Conservation (phyloP, 1,140 invertebrate species). For the Drosophila insularis region DNA sequence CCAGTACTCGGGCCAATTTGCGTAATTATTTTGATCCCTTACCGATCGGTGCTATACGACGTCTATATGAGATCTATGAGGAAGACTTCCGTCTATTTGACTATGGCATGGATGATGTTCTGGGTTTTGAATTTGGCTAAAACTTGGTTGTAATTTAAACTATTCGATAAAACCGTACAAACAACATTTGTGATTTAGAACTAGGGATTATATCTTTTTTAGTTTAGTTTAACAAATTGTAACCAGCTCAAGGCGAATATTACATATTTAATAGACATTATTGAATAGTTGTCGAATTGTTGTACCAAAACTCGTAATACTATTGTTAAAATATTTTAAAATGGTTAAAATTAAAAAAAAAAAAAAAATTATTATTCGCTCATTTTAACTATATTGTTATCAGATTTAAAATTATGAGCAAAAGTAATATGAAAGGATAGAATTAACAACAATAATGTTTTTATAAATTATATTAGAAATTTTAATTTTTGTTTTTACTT, state of each 20-base stretch:
- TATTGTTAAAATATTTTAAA: slow-evolving; percentile 1
- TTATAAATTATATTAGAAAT: no score
- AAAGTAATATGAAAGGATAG: no score
- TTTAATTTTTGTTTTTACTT: no score
- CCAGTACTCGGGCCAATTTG: slow-evolving; percentile 87
- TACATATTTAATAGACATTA: background rate
- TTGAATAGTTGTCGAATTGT: background rate
- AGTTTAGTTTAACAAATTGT: background rate
- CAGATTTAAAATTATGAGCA: no score
- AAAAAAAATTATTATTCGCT: background rate
- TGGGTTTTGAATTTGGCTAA: slow-evolving; percentile 87
- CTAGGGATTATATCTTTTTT: slow-evolving; percentile 13
- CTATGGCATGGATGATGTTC: slow-evolving; percentile 88
- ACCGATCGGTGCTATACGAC: slow-evolving; percentile 87
- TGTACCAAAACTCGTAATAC: slow-evolving; percentile 8
- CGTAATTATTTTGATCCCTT: slow-evolving; percentile 88
- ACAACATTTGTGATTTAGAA: slow-evolving; percentile 11
- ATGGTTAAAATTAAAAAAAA: background rate
- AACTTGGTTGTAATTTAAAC: background rate
- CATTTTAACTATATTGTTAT: no score
- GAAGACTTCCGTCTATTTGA: slow-evolving; percentile 92
- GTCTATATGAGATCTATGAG: slow-evolving; percentile 89
- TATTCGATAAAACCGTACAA: background rate
- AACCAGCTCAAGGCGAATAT: background rate
- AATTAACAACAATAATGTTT: no score